A percentile compares a stretch with the other conserved stretches of the same genome.
phyloP scores from a whole-genome alignment of 2,113 vertebrate species.

The Ophthalmolycus amberensis region DNA sequence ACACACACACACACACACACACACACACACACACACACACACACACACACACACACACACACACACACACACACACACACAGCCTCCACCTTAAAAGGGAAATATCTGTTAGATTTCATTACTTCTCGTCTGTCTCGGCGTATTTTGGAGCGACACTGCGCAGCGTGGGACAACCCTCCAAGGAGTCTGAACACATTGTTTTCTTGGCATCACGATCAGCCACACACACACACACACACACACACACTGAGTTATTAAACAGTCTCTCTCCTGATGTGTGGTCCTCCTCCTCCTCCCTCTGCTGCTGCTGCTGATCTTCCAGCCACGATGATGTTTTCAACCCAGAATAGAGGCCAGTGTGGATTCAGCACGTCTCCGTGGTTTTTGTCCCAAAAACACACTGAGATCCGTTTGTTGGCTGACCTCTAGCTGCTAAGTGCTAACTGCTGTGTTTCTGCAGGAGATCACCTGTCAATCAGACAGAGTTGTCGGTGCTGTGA shows the following conservation, averaged over 20 bases:
- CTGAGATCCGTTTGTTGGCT: background rate
- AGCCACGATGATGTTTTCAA: constrained; percentile 33
- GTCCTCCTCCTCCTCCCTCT: constrained; percentile 47
- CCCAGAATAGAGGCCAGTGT: constrained; percentile 39
- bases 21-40: constrained; percentile 15
- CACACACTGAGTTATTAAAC: constrained; percentile 58
- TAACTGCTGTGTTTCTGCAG: constrained; percentile 12
- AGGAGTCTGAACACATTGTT: constrained; percentile 71
- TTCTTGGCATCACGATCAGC: constrained; percentile 66
- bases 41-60: constrained; percentile 20
- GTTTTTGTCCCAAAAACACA: constrained; percentile 44
- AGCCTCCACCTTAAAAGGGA: constrained; percentile 65
- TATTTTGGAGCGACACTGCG: constrained; percentile 38
- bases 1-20: constrained; percentile 23
- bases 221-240: constrained; percentile 28
- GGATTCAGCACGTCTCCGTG: constrained; percentile 20
- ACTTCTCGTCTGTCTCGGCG: constrained; percentile 30
- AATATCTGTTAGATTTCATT: constrained; percentile 58
- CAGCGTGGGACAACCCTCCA: constrained; percentile 50
- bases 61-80: constrained; percentile 28
- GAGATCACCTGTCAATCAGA: background rate
- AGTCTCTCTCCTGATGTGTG: constrained; percentile 68
- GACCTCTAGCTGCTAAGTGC: constrained; percentile 23
- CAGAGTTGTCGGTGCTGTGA: background rate
- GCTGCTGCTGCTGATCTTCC: constrained; percentile 3